Evolutionary conservation across 2,113 vertebrate species (phyloP).

Genomic region (Stigmatopora nigra): DNA sequence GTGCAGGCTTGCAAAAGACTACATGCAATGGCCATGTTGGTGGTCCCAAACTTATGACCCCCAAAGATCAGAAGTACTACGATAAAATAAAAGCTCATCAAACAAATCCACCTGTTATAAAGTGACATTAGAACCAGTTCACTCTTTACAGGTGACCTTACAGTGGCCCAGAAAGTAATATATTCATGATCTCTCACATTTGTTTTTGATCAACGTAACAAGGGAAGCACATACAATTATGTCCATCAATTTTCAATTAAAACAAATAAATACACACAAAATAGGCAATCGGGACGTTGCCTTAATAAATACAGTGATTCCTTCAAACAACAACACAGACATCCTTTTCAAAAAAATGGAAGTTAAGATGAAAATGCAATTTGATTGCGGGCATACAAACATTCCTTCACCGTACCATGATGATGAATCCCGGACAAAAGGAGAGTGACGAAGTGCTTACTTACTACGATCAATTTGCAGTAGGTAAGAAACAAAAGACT

Average conservation of each 20-base stretch:
- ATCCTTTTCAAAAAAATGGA: not conserved
- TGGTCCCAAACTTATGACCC: too few species aligned
- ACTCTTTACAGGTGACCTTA: too few species aligned
- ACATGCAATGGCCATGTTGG: too few species aligned
- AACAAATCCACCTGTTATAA: too few species aligned
- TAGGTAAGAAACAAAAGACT: conserved; percentile 58
- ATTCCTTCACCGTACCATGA: not conserved
- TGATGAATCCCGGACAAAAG: not conserved
- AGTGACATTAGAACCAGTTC: too few species aligned
- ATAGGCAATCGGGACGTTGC: too few species aligned
- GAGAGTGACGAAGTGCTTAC: not conserved
- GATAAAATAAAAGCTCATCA: too few species aligned
- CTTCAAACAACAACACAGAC: not conserved
- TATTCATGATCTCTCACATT: not conserved
- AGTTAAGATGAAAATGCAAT: conserved; percentile 6
- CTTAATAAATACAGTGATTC: not conserved
- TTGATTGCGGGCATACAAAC: conserved; percentile 15
- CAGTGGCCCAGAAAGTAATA: too few species aligned
- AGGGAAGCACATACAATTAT: not conserved
- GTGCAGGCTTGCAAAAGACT: too few species aligned
- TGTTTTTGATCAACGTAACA: not conserved
- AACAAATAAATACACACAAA: too few species aligned
- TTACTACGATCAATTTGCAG: conserved; percentile 17
- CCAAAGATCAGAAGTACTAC: too few species aligned
- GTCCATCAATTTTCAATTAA: too few species aligned